Conservation (phyloP, 2,113 vertebrate genomes). For the Cephalopholis sonnerati region DNA sequence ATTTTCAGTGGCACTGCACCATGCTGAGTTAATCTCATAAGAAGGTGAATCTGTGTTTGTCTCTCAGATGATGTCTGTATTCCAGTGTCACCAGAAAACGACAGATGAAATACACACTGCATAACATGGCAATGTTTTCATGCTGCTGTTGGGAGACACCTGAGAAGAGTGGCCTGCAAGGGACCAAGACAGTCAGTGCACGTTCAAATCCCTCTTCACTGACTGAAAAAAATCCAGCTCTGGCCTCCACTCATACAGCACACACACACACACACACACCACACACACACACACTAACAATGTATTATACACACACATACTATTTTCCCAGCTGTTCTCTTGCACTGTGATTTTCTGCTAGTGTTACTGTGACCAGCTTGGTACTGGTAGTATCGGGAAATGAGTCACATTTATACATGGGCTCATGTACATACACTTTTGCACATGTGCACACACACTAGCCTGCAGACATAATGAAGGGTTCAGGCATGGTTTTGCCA, state of each 20-base stretch:
- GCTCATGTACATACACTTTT: background rate
- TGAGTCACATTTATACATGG: conserved; percentile 21
- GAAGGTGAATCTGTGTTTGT: conserved; percentile 52
- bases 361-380: conserved; percentile 59
- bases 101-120: conserved; percentile 48
- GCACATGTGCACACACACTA: conserved; percentile 13
- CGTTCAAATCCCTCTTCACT: conserved; percentile 61
- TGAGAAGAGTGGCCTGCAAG: conserved; percentile 43
- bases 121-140: conserved; percentile 50
- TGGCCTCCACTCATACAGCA: conserved; percentile 53
- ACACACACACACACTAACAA: conserved; percentile 13
- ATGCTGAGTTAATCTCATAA: conserved; percentile 60
- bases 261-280: background rate
- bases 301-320: background rate
- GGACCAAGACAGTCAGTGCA: conserved; percentile 38
- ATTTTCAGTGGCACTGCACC: conserved; percentile 49
- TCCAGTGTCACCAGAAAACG: conserved; percentile 34
- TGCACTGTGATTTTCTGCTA: conserved; percentile 60
- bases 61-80: conserved; percentile 48
- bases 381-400: conserved; percentile 54
- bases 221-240: conserved; percentile 46
- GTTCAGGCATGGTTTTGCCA: conserved; percentile 68
- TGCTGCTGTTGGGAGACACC: conserved; percentile 28
- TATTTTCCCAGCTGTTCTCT: conserved; percentile 45
- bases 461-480: conserved; percentile 60